phyloP scores from a whole-genome alignment of 2,797 vertebrate species.

The Thaleichthys pacificus region DNA sequence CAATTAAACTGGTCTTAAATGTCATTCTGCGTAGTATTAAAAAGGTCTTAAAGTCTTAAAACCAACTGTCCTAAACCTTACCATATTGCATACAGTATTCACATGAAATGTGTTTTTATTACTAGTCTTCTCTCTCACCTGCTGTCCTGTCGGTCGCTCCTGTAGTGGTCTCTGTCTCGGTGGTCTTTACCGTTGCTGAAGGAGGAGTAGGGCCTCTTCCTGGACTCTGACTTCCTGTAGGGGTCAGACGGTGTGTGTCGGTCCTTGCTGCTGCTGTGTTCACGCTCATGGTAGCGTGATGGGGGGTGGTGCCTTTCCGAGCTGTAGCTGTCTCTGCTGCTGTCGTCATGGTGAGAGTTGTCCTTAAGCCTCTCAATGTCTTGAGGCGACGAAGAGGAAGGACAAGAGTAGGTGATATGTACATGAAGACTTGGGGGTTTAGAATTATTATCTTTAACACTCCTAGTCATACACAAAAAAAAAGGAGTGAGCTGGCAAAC shows the following conservation, averaged over 20 bases:
- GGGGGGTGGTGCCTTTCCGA: slow-evolving; percentile 87
- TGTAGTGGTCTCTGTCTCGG: slow-evolving; percentile 79
- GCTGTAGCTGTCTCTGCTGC: slow-evolving; percentile 95
- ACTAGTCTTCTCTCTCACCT: slow-evolving; percentile 46
- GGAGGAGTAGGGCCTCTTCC: slow-evolving; percentile 90
- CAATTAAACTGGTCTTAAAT: too few relatives aligned
- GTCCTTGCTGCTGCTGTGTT: slow-evolving; percentile 79
- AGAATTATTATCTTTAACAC: not conserved
- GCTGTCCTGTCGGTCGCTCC: slow-evolving; percentile 57
- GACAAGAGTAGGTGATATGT: not conserved
- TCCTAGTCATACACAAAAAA: not conserved
- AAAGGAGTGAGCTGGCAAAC: not conserved
- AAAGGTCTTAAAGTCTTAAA: too few relatives aligned
- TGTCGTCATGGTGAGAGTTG: slow-evolving; percentile 91
- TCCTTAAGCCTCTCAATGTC: slow-evolving; percentile 92
- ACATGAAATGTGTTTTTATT: too few relatives aligned
- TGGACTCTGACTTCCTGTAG: slow-evolving; percentile 81
- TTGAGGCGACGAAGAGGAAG: slow-evolving; percentile 43
- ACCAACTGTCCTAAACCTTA: too few relatives aligned
- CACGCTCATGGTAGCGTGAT: slow-evolving; percentile 84
- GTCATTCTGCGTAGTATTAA: too few relatives aligned
- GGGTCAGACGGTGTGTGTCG: slow-evolving; percentile 78
- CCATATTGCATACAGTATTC: too few relatives aligned
- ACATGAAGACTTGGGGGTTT: not conserved
- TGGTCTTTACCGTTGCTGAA: slow-evolving; percentile 98